Percentiles rank a stretch among this genome's conserved stretches.
phyloP scores from a whole-genome alignment of 2,797 vertebrate species.

The Cyprinodon diabolis region DNA sequence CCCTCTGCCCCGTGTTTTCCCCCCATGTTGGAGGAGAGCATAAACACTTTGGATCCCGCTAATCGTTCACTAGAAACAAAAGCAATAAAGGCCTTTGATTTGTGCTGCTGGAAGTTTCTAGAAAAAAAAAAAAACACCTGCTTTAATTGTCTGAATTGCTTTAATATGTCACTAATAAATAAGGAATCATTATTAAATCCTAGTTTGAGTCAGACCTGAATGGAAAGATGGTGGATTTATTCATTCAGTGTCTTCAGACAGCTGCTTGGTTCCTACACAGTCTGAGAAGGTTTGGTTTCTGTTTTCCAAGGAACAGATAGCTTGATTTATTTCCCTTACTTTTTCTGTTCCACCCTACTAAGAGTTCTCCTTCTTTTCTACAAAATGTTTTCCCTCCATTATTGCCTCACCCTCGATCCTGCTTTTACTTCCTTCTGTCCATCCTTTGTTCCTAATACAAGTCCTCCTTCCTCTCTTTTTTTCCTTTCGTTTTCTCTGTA shows the following conservation, averaged over 20 bases:
- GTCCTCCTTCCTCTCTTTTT: background rate
- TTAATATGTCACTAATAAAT: conserved; percentile 20
- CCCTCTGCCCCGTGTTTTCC: conserved; percentile 37
- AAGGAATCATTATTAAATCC: conserved; percentile 8
- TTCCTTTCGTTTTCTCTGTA: background rate
- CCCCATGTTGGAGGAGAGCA: conserved; percentile 37
- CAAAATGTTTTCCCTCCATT: background rate
- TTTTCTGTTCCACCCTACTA: background rate
- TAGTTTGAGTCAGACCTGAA: conserved; percentile 10
- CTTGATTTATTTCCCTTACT: background rate
- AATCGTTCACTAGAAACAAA: conserved; percentile 15
- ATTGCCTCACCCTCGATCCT: background rate
- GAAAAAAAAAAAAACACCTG: background rate
- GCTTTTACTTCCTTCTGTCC: too few relatives aligned
- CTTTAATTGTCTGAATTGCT: conserved; percentile 18
- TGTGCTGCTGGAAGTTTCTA: background rate
- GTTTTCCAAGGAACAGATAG: background rate
- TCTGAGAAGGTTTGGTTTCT: background rate
- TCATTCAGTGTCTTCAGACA: background rate
- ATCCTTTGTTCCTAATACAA: too few relatives aligned
- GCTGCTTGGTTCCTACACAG: background rate
- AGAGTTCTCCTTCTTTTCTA: background rate
- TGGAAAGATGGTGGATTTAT: conserved; percentile 50
- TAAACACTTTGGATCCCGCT: conserved; percentile 31
- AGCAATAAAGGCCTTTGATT: background rate